Evolutionary conservation across 2,888 invertebrate species (phyloP), one percentile per base, ranked within the genome.

Genomic region (Zaprionus obscuricornis): DNA sequence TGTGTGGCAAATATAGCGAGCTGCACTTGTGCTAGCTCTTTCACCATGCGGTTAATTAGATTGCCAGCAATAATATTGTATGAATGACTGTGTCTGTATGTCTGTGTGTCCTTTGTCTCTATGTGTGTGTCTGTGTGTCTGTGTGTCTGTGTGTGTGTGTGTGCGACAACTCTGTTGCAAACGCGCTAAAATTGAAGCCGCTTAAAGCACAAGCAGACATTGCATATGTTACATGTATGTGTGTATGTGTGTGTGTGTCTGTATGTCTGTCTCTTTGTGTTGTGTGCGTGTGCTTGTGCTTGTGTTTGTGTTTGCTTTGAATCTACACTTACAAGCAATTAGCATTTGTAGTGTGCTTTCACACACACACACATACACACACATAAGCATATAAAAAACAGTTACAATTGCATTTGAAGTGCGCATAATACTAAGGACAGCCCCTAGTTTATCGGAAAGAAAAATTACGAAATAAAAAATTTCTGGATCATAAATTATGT

Each of bases 21-120:
- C 11, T 14, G 17, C 20, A 4, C 17, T 5, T 33, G 2, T 6
- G 2, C 14, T 29, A 6, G 8, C 39, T 17, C 33, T 26, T 55
- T 49, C 65, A 17, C 64, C 43, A 50, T 65, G 70, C 54, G 70
- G 62, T 73, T 78, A 78, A 78, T 82, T 82, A 75, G 77, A 78
- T 82, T 82, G 79, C 52, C 37, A 51, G 64, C 78, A 72, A 82
- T 82, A 77, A 69, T 82, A 78, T 82, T 82, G 69, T 64, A 59
- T 54, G 56, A 59, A 42, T 57, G 51, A 36, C 60, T 31, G 29
- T 43, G 20, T 17, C 5, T 14, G 33, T 3, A 13, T 3, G 29
- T 3, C 29, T 6, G n/a, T n/a, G n/a, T n/a, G n/a, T n/a, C n/a
- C n/a, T n/a, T n/a, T n/a, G n/a, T n/a, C n/a, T n/a, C n/a, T 8